phyloP scores from a whole-genome alignment of 2,797 vertebrate species.

The Pseudomugil gertrudae region DNA sequence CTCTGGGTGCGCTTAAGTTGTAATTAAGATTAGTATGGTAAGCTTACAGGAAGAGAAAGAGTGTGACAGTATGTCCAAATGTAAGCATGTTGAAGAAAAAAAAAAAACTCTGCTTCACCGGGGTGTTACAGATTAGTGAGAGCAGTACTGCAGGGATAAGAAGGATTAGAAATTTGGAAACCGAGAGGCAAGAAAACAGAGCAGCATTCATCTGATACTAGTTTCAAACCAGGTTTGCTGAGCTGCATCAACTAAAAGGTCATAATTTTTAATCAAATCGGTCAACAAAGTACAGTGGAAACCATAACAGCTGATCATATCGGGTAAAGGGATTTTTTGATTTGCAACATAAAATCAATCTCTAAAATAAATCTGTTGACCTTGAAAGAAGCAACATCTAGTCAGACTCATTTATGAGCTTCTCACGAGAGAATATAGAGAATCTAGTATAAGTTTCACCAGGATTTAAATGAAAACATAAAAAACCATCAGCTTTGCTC shows the following conservation, averaged over 20 bases:
- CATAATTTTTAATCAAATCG: conserved; percentile 63
- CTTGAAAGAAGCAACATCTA: conserved; percentile 64
- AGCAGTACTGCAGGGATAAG: conserved; percentile 44
- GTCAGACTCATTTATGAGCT: conserved; percentile 37
- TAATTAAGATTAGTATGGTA: conserved; percentile 46
- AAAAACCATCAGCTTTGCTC: not conserved
- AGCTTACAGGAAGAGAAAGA: conserved; percentile 20
- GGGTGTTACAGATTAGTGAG: conserved; percentile 53
- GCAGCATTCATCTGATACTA: conserved; percentile 50
- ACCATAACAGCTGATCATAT: conserved; percentile 40
- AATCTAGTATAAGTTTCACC: conserved; percentile 28
- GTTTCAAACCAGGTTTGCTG: conserved; percentile 37
- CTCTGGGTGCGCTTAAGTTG: conserved; percentile 24
- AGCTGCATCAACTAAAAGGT: conserved; percentile 55
- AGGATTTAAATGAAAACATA: conserved; percentile 19
- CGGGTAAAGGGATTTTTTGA: conserved; percentile 46
- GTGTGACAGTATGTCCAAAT: conserved; percentile 34
- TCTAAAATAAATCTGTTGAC: conserved; percentile 64
- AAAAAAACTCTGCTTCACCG: conserved; percentile 44
- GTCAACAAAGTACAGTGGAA: conserved; percentile 57
- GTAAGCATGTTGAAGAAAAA: conserved; percentile 26
- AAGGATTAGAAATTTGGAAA: conserved; percentile 63
- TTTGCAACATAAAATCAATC: conserved; percentile 67
- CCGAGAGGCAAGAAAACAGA: conserved; percentile 50
- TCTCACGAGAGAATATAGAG: conserved; percentile 44